Percentiles rank a stretch among this genome's conserved stretches.
Evolutionary conservation across 1,140 invertebrate genomes (phyloP).

Genomic region (Aricia agestis): DNA sequence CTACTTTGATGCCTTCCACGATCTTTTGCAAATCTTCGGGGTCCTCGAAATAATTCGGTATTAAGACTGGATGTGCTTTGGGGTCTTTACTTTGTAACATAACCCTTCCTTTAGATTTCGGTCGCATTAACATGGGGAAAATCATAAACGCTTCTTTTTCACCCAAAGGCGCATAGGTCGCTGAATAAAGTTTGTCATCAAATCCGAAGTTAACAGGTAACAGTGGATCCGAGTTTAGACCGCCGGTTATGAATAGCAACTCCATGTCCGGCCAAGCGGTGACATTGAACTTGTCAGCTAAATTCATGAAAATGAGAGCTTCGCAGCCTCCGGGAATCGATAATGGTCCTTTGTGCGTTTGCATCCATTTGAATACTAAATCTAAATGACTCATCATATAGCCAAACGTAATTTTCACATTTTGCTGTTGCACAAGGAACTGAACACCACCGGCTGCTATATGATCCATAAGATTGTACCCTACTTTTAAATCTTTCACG

Average conservation of each 20-base stretch:
- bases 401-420: conserved; percentile 46
- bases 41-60: conserved; percentile 87
- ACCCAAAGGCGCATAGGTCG: conserved; percentile 74
- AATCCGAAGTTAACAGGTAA: conserved; percentile 78
- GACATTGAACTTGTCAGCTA: conserved; percentile 79
- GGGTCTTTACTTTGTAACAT: conserved; percentile 83
- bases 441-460: conserved; percentile 82
- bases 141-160: conserved; percentile 79
- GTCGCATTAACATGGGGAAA: conserved; percentile 83
- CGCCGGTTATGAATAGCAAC: conserved; percentile 79
- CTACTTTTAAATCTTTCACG: conserved; percentile 84
- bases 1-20: conserved; percentile 79
- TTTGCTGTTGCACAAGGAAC: conserved; percentile 78
- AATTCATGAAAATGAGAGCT: conserved; percentile 84
- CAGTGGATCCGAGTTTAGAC: conserved; percentile 74
- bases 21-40: conserved; percentile 80
- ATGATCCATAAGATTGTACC: conserved; percentile 88
- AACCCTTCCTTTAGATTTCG: conserved; percentile 85
- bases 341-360: conserved; percentile 77
- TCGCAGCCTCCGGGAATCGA: conserved; percentile 89
- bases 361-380: conserved; percentile 74
- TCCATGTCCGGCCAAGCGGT: conserved; percentile 86
- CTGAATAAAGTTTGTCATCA: conserved; percentile 74
- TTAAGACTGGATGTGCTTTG: conserved; percentile 85
- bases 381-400: conserved; percentile 61